phyloP scores from a whole-genome alignment of 2,888 invertebrate species.

The Elmis aenea region DNA sequence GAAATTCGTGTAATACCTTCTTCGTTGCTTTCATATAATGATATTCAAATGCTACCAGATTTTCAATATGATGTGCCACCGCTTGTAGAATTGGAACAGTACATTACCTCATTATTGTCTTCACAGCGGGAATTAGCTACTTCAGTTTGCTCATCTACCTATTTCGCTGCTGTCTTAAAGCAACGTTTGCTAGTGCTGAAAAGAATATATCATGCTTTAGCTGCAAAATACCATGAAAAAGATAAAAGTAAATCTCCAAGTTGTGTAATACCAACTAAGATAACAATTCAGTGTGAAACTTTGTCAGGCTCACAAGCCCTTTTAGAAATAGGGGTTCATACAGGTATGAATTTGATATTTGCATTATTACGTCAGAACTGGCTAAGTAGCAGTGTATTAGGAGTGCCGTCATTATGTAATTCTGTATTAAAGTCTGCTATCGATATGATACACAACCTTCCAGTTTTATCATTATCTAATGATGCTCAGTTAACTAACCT shows the following conservation, averaged over 20 bases:
- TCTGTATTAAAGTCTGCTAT: conserved; percentile 56
- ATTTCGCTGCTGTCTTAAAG: conserved; percentile 53
- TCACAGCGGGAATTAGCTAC: conserved; percentile 53
- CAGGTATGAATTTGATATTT: conserved; percentile 56
- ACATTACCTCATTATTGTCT: conserved; percentile 49
- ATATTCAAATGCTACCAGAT: conserved; percentile 48
- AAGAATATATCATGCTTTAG: conserved; percentile 54
- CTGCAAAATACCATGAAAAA: conserved; percentile 52
- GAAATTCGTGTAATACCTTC: conserved; percentile 44
- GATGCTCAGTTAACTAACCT: conserved; percentile 53
- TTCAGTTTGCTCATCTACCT: conserved; percentile 52
- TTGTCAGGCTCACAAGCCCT: conserved; percentile 50
- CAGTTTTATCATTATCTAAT: conserved; percentile 56
- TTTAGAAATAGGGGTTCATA: conserved; percentile 58
- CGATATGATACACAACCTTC: conserved; percentile 52
- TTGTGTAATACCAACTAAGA: conserved; percentile 14
- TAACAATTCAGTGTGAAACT: conserved; percentile 24
- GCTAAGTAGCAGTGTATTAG: conserved; percentile 45
- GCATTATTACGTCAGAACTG: conserved; percentile 57
- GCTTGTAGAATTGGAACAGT: conserved; percentile 50
- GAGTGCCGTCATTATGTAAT: conserved; percentile 51
- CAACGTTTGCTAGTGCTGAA: conserved; percentile 54
- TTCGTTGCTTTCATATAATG: conserved; percentile 36
- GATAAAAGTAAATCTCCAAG: conserved; percentile 34
- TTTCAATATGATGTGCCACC: conserved; percentile 51